Conservation (phyloP, 2,888 invertebrate species). For the Nowickia ferox region DNA sequence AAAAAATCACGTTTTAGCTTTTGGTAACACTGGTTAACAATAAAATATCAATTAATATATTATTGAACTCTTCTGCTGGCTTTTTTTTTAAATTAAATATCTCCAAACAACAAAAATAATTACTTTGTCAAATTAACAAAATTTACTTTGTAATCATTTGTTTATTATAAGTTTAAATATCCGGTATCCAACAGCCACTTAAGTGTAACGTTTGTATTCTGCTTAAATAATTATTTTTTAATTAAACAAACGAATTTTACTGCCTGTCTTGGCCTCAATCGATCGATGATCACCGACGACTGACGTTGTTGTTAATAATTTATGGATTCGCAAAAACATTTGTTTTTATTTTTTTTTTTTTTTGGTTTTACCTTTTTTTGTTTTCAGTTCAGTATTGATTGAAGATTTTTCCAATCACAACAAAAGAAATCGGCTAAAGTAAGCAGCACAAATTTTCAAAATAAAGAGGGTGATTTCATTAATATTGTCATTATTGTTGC, state of each 20-base stretch:
- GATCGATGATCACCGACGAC: conserved; percentile 64
- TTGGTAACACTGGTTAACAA: background rate
- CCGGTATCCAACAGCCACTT: background rate
- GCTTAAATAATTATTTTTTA: conserved; percentile 37
- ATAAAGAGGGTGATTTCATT: conserved; percentile 41
- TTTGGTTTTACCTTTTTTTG: conserved; percentile 33
- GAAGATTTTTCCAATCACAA: conserved; percentile 68
- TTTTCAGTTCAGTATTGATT: conserved; percentile 58
- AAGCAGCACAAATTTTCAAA: conserved; percentile 37
- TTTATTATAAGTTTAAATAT: conserved; percentile 21
- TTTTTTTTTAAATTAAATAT: too few species aligned
- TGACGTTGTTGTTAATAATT: conserved; percentile 63
- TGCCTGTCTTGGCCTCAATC: conserved; percentile 55
- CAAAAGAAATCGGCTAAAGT: conserved; percentile 57
- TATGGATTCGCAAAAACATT: conserved; percentile 66
- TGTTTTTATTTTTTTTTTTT: conserved; percentile 37
- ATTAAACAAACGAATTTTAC: conserved; percentile 35
- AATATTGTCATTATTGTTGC: conserved; percentile 30
- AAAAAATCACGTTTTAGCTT: background rate
- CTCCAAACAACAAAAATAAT: background rate
- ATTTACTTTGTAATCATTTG: conserved; percentile 7
- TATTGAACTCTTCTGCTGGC: conserved; percentile 34
- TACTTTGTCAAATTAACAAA: background rate
- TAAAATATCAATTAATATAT: conserved; percentile 11
- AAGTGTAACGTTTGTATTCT: conserved; percentile 23